A percentile compares a stretch with the other conserved stretches of the same genome.
Conservation (phyloP, 2,888 invertebrate genomes). For the Halictus quadricinctus region DNA sequence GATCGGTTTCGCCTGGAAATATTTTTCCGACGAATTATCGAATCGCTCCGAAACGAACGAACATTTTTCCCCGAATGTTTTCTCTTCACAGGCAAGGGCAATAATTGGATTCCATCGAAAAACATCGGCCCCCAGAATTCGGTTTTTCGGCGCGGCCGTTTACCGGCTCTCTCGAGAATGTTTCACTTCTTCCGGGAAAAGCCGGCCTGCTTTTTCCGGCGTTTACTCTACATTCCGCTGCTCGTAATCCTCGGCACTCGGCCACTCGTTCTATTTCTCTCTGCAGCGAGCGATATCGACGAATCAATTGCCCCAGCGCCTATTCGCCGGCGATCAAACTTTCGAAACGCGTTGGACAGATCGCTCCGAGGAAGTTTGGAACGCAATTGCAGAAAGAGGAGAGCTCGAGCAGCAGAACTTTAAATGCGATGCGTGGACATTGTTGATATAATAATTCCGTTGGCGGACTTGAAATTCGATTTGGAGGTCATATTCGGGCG, state of each 20-base stretch:
- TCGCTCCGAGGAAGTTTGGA: background rate
- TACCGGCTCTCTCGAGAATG: conserved; percentile 14
- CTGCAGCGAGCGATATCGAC: conserved; percentile 19
- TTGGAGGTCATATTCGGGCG: background rate
- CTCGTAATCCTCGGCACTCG: background rate
- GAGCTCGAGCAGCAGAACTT: background rate
- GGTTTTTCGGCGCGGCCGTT: background rate
- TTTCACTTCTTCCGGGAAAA: conserved; percentile 14
- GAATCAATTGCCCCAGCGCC: background rate
- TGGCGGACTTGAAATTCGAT: background rate
- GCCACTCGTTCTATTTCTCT: background rate
- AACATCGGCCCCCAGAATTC: background rate
- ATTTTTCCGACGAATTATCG: conserved; percentile 30
- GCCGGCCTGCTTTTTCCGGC: background rate
- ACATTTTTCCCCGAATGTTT: conserved; percentile 6
- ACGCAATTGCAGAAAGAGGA: background rate
- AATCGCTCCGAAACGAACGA: conserved; percentile 18
- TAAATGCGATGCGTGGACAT: background rate
- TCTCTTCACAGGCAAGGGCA: background rate
- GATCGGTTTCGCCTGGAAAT: conserved; percentile 6
- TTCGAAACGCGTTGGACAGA: background rate
- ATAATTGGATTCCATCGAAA: conserved; percentile 43
- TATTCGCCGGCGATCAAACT: background rate
- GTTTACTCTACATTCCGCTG: background rate
- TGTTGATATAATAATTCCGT: too few relatives aligned